A percentile compares a stretch with the other conserved stretches of the same genome.
phyloP scores from a whole-genome alignment of 2,113 vertebrate genomes.

The Hemichromis elongatus region DNA sequence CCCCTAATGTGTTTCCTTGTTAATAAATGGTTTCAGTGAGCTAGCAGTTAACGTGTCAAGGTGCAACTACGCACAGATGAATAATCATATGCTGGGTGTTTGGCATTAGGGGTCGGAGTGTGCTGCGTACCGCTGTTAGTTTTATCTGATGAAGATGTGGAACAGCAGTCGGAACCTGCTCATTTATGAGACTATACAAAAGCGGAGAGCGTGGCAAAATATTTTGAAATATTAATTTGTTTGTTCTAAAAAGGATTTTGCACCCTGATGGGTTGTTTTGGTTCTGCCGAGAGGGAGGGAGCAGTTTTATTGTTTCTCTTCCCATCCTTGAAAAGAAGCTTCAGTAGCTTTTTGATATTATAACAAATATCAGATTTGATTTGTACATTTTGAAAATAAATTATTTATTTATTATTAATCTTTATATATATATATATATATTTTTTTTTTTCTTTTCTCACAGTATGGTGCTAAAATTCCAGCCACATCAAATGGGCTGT shows the following conservation, averaged over 20 bases:
- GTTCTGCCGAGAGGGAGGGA: not conserved
- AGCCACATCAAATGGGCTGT: not conserved
- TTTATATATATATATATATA: no score
- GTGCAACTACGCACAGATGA: not conserved
- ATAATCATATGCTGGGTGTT: not conserved
- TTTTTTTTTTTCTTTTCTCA: not conserved
- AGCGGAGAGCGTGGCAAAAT: not conserved
- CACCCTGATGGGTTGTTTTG: constrained; percentile 15
- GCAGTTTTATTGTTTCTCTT: not conserved
- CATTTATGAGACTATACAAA: not conserved
- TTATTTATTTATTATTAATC: not conserved
- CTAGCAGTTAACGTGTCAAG: not conserved
- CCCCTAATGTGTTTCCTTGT: not conserved
- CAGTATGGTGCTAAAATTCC: not conserved
- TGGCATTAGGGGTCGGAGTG: not conserved
- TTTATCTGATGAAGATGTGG: not conserved
- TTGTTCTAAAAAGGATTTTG: not conserved
- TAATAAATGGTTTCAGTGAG: not conserved
- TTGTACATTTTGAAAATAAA: not conserved
- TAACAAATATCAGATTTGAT: not conserved
- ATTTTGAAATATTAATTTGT: constrained; percentile 13
- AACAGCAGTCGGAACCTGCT: not conserved
- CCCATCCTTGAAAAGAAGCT: not conserved
- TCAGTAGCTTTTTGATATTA: not conserved
- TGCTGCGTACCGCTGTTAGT: not conserved